Percentiles rank a stretch among this genome's conserved stretches.
These are phyloP conservation scores for Triplophysa yarkandensis DNA, from an alignment of 2,797 vertebrate species.

Conservation along the genomic window DNA sequence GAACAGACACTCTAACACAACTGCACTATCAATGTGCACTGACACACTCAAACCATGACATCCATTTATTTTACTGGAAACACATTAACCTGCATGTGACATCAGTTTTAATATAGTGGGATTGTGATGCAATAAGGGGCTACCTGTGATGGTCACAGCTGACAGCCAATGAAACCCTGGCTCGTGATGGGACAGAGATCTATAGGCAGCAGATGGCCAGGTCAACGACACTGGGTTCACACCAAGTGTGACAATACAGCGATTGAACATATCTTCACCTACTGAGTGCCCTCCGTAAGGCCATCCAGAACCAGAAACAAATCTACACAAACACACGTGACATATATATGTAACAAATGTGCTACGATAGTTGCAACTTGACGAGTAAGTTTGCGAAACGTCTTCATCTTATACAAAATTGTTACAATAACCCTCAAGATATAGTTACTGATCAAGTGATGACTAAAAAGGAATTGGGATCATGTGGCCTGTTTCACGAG, in stretches of 20 bases:
- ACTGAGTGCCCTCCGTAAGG: neutral
- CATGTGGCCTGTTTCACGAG: neutral
- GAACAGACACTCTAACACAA: neutral
- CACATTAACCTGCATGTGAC: neutral
- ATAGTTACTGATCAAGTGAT: neutral
- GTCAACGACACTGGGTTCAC: constrained; percentile 7
- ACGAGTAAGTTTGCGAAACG: no score
- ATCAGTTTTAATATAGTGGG: neutral
- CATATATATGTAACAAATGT: neutral
- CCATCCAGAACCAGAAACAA: neutral
- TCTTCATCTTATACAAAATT: no score
- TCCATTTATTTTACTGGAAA: neutral
- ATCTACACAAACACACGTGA: neutral
- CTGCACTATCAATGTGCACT: neutral
- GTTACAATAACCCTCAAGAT: neutral
- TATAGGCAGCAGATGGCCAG: constrained; percentile 21
- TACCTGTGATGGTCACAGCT: neutral
- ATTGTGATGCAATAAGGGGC: neutral
- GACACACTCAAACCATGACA: neutral
- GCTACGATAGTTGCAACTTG: no score
- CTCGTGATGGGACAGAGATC: neutral
- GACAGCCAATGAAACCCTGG: neutral
- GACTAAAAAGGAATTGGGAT: neutral
- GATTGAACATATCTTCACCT: constrained; percentile 18
- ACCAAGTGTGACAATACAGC: neutral